These are phyloP conservation scores for Buteo buteo DNA, from an alignment of 2,113 vertebrate genomes.

Conservation along the genomic window DNA sequence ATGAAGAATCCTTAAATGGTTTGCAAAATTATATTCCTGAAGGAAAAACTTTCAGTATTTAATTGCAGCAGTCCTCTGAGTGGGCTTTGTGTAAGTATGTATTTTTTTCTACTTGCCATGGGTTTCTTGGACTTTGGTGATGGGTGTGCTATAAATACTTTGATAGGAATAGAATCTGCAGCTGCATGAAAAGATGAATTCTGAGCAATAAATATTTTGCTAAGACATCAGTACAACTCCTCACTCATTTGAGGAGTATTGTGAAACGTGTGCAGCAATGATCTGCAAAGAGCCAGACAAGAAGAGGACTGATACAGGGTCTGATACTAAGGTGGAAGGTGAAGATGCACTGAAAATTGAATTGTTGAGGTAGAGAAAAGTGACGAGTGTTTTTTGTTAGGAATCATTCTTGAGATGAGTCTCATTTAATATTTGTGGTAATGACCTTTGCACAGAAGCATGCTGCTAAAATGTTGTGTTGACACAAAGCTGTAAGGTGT, in stretches of 20 bases:
- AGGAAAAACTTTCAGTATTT: neutral
- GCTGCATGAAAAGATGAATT: neutral
- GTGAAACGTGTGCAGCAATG: neutral
- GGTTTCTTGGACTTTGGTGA: neutral
- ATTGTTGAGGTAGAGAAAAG: neutral
- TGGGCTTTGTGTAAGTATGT: neutral
- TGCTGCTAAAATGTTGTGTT: neutral
- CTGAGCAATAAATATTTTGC: constrained; percentile 10
- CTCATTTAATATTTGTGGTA: neutral
- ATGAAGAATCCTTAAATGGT: neutral
- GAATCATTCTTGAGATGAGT: neutral
- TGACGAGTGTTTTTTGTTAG: neutral
- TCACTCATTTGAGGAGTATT: neutral
- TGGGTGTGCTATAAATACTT: neutral
- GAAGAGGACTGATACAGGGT: neutral
- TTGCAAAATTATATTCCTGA: neutral
- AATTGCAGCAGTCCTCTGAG: neutral
- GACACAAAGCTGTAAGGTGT: neutral
- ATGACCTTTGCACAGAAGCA: neutral
- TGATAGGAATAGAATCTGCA: neutral
- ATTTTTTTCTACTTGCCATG: neutral
- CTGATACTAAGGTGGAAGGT: neutral
- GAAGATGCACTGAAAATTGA: neutral
- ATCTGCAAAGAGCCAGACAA: neutral
- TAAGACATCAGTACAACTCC: neutral